Conservation (phyloP, 2,797 vertebrate genomes). For the Setipinna tenuifilis region DNA sequence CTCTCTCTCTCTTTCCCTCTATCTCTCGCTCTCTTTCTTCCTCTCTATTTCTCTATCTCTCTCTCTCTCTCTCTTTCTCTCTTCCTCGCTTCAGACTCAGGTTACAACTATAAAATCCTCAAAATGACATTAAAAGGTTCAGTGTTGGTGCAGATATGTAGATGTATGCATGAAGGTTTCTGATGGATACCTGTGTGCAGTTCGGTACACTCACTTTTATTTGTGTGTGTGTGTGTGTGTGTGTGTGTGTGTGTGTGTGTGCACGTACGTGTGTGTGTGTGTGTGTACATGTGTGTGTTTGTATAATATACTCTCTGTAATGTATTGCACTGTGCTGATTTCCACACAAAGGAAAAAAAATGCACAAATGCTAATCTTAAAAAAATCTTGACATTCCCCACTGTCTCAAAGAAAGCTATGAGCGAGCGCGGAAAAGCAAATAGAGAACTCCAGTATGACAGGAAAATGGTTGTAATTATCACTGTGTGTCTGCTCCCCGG, state of each 20-base stretch:
- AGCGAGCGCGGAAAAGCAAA: conserved; percentile 54
- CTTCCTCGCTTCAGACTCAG: not conserved
- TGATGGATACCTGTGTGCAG: conserved; percentile 12
- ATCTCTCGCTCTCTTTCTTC: not conserved
- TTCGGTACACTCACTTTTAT: not conserved
- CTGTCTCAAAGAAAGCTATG: conserved; percentile 57
- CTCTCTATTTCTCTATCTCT: not conserved
- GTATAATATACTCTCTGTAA: not conserved
- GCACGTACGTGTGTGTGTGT: not conserved
- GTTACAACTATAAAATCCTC: not conserved
- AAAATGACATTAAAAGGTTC: conserved; percentile 5
- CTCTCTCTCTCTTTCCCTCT: not conserved
- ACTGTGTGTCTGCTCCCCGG: conserved; percentile 78
- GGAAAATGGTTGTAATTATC: conserved; percentile 84
- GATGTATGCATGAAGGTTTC: not conserved
- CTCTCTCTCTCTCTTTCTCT: not conserved
- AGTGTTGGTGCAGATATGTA: conserved; percentile 11
- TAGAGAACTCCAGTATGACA: conserved; percentile 83
- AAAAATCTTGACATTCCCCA: conserved; percentile 69
- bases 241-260: not conserved
- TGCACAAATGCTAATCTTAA: conserved; percentile 68
- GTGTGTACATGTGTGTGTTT: not conserved
- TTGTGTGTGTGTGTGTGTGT: conserved; percentile 14
- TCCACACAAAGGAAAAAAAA: conserved; percentile 70
- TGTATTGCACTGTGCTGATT: conserved; percentile 4